A percentile compares a stretch with the other conserved stretches of the same genome.
phyloP scores from a whole-genome alignment of 2,888 invertebrate genomes.

The Pyrocoelia pectoralis region DNA sequence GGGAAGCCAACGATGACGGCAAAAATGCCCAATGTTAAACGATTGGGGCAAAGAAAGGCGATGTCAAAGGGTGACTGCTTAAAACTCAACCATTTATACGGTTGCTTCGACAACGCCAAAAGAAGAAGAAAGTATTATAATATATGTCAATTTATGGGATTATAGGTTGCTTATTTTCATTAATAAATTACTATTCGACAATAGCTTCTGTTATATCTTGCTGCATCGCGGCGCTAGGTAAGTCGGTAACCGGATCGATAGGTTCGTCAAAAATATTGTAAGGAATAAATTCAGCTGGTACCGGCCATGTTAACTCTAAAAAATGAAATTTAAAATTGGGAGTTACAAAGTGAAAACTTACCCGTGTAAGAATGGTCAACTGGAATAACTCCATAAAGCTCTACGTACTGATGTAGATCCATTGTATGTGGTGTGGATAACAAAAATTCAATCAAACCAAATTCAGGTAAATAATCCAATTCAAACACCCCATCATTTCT shows the following conservation, averaged over 20 bases:
- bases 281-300: constrained; percentile 42
- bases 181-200: constrained; percentile 6
- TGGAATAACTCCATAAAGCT: constrained; percentile 60
- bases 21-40: constrained; percentile 62
- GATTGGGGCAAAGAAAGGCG: constrained; percentile 69
- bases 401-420: constrained; percentile 55
- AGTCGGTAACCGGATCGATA: constrained; percentile 38
- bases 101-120: constrained; percentile 64
- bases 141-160: constrained; percentile 64
- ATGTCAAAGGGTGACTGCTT: constrained; percentile 73
- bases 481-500: constrained; percentile 5
- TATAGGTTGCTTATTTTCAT: constrained; percentile 19
- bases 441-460: constrained; percentile 60
- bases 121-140: constrained; percentile 64
- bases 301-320: constrained; percentile 44
- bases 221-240: constrained; percentile 13
- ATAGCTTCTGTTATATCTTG: constrained; percentile 7
- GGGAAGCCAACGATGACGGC: constrained; percentile 70
- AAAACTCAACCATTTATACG: constrained; percentile 73
- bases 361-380: constrained; percentile 46
- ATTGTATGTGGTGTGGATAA: constrained; percentile 58
- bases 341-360: constrained; percentile 10
- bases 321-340: neutral
- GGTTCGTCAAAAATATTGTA: constrained; percentile 39
- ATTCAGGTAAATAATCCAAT: constrained; percentile 61